Percentiles rank a stretch among this genome's conserved stretches.
phyloP scores from a whole-genome alignment of 2,888 invertebrate genomes.

The Molorchus minor region DNA sequence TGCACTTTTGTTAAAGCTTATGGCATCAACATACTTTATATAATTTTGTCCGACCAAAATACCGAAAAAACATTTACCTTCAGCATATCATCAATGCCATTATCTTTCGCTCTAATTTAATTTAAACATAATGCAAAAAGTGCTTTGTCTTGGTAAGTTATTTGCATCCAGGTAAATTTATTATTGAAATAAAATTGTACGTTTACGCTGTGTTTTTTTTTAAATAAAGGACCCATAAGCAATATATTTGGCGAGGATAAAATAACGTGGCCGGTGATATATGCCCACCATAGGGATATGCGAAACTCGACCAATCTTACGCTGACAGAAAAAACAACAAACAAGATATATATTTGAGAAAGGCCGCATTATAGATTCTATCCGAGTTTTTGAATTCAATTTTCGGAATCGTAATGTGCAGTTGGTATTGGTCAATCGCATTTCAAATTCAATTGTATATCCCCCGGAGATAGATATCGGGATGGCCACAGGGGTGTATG shows the following conservation, averaged over 20 bases:
- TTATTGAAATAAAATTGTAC: too few species aligned
- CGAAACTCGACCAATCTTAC: conserved; percentile 31
- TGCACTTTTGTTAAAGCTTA: conserved; percentile 41
- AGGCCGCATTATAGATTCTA: conserved; percentile 62
- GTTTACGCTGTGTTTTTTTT: too few species aligned
- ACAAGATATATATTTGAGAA: conserved; percentile 47
- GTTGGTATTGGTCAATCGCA: conserved; percentile 63
- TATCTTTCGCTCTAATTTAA: too few species aligned
- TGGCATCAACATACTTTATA: conserved; percentile 28
- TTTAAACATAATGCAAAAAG: too few species aligned
- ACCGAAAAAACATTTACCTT: too few species aligned
- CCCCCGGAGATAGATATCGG: conserved; percentile 61
- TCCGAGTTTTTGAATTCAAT: conserved; percentile 65
- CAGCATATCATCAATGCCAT: too few species aligned
- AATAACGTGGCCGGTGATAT: conserved; percentile 12
- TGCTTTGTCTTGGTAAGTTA: too few species aligned
- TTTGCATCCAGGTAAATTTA: too few species aligned
- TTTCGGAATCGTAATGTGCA: conserved; percentile 63
- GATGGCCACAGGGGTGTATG: conserved; percentile 59
- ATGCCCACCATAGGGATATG: conserved; percentile 12
- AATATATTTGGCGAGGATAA: conserved; percentile 9
- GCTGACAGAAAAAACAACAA: conserved; percentile 30
- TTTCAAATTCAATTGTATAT: conserved; percentile 64
- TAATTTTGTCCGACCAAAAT: too few species aligned
- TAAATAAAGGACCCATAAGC: background rate